Evolutionary conservation across 1,140 invertebrate genomes (phyloP).

Genomic region (Pseudomyrmex gracilis): DNA sequence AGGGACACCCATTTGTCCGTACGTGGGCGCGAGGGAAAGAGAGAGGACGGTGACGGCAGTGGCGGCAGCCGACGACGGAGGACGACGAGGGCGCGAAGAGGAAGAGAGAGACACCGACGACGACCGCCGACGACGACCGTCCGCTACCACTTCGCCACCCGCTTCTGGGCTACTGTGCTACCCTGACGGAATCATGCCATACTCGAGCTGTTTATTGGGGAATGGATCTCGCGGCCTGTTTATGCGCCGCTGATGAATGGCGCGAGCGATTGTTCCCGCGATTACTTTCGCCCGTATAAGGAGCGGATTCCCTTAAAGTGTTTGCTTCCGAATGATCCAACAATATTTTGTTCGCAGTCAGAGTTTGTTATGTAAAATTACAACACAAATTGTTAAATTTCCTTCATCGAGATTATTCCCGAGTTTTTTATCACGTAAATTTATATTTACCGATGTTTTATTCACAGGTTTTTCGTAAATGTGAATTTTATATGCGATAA

Average conservation of each 20-base stretch:
- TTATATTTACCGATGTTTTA: background rate
- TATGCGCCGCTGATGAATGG: conserved; percentile 32
- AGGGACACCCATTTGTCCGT: conserved; percentile 86
- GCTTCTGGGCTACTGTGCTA: conserved; percentile 76
- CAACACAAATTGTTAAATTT: background rate
- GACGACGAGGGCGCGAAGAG: conserved; percentile 28
- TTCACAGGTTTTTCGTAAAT: no score
- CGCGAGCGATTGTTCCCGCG: conserved; percentile 18
- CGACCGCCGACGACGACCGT: conserved; percentile 54
- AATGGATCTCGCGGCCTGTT: conserved; percentile 32
- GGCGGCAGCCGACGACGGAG: background rate
- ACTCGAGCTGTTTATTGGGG: conserved; percentile 53
- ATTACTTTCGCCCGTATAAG: conserved; percentile 4
- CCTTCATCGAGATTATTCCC: background rate
- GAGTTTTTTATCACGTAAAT: background rate
- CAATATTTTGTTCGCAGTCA: background rate
- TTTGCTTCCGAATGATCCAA: background rate
- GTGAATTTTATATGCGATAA: background rate
- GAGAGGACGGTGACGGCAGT: conserved; percentile 37
- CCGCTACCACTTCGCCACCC: conserved; percentile 49
- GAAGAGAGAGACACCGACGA: conserved; percentile 62
- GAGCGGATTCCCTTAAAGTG: no score
- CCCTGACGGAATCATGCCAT: conserved; percentile 60
- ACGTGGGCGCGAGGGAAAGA: conserved; percentile 71
- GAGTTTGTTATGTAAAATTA: background rate